These are phyloP conservation scores for Apocrypta bakeri DNA, from an alignment of 1,140 invertebrate species.

Conservation along the genomic window DNA sequence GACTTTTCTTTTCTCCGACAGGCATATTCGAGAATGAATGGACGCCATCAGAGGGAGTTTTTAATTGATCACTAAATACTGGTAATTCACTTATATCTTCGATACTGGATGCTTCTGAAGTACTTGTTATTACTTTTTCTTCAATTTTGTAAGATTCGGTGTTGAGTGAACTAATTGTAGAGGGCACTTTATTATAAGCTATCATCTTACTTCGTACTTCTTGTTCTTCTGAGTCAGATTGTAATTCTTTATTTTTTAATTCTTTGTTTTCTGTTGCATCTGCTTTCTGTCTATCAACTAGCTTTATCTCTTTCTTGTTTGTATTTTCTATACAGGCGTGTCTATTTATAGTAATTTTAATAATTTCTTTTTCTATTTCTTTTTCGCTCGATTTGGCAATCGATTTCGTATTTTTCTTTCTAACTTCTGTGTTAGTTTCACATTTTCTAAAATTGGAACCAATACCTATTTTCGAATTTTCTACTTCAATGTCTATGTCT, in stretches of 20 bases:
- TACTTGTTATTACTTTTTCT: neutral
- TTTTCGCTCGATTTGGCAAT: neutral
- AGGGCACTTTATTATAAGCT: neutral
- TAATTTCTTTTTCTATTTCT: neutral
- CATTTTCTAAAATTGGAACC: neutral
- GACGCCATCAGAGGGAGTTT: neutral
- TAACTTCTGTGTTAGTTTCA: neutral
- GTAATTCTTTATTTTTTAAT: neutral
- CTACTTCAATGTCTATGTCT: neutral
- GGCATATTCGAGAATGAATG: neutral
- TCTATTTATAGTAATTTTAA: neutral
- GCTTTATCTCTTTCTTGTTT: constrained; percentile 18
- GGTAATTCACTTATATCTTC: neutral
- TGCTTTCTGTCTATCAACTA: constrained; percentile 6
- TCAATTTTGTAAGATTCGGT: neutral
- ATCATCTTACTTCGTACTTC: neutral
- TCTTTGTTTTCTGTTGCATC: neutral
- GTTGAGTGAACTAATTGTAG: neutral
- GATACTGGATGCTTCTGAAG: neutral
- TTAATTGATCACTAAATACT: neutral
- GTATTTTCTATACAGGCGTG: constrained; percentile 7
- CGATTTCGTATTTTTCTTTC: neutral
- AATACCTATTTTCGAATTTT: neutral
- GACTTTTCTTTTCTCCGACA: neutral
- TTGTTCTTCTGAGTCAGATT: constrained; percentile 6